Evolutionary conservation across 2,797 vertebrate genomes (phyloP).

Genomic region (Sebastolobus altivelis): DNA sequence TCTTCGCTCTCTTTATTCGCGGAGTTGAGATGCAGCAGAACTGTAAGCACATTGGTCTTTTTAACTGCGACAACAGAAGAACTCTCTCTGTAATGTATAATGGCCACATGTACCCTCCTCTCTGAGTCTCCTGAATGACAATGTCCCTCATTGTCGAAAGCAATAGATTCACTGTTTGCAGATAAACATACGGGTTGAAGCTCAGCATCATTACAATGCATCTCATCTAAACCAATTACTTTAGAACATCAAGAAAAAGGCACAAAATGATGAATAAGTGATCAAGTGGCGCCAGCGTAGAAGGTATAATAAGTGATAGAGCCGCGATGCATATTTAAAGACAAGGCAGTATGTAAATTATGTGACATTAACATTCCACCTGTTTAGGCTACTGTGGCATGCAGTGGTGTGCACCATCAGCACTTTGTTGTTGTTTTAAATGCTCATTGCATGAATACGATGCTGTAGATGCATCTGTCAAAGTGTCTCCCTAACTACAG

Average conservation of each 20-base stretch:
- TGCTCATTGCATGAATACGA: constrained; percentile 20
- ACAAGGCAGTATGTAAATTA: constrained; percentile 46
- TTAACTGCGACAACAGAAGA: constrained; percentile 13
- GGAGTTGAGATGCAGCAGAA: constrained; percentile 34
- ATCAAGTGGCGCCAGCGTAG: constrained; percentile 32
- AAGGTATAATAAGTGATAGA: constrained; percentile 26
- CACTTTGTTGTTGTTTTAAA: constrained; percentile 40
- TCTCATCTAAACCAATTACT: constrained; percentile 54
- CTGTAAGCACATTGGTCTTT: constrained; percentile 22
- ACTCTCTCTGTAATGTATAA: constrained; percentile 13
- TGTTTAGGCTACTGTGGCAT: constrained; percentile 37
- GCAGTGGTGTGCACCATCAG: constrained; percentile 41
- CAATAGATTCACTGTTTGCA: constrained; percentile 16
- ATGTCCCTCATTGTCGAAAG: constrained; percentile 5
- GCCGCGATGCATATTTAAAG: constrained; percentile 56
- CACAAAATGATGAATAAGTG: constrained; percentile 56
- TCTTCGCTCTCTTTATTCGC: constrained; percentile 33
- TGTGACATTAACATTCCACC: constrained; percentile 55
- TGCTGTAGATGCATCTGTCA: constrained; percentile 20
- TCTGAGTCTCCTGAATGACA: constrained; percentile 40
- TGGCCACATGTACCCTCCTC: neutral
- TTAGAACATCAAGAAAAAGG: constrained; percentile 36
- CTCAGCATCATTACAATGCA: constrained; percentile 45
- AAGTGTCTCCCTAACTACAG: constrained; percentile 3
- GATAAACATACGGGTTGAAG: constrained; percentile 37